Percentiles rank a stretch among this genome's conserved stretches.
phyloP scores from a whole-genome alignment of 2,797 vertebrate species.

The Chaetophractus vellerosus region DNA sequence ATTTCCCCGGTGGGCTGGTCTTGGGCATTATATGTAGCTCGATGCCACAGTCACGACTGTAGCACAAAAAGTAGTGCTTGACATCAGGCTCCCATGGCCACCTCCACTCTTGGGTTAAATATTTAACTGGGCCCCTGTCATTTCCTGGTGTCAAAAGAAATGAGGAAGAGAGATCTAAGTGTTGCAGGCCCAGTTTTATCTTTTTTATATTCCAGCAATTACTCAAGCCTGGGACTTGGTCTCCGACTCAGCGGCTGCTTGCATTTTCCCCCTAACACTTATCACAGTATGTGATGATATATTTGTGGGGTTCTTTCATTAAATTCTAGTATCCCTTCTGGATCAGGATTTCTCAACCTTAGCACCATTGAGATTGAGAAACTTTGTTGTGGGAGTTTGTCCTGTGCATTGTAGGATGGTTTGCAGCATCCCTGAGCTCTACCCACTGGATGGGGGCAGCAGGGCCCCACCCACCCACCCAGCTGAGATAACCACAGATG shows the following conservation, averaged over 20 bases:
- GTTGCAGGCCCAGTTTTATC: not conserved
- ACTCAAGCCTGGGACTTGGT: not conserved
- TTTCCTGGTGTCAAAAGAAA: not conserved
- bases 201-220: not conserved
- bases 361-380: not conserved
- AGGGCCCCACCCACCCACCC: too few species aligned
- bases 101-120: not conserved
- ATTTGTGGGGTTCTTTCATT: not conserved
- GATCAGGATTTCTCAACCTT: not conserved
- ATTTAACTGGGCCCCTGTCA: not conserved
- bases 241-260: not conserved
- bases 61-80: not conserved
- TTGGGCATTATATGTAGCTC: too few species aligned
- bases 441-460: not conserved
- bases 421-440: not conserved
- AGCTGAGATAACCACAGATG: too few species aligned
- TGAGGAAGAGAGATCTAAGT: not conserved
- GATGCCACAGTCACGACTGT: fast-evolving
- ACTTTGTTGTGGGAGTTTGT: not conserved
- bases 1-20: not conserved
- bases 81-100: not conserved
- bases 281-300: not conserved
- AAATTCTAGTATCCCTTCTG: not conserved
- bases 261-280: not conserved
- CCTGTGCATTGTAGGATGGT: not conserved